Conservation (phyloP, 2,888 invertebrate genomes). For the Acholoe squamosa region DNA sequence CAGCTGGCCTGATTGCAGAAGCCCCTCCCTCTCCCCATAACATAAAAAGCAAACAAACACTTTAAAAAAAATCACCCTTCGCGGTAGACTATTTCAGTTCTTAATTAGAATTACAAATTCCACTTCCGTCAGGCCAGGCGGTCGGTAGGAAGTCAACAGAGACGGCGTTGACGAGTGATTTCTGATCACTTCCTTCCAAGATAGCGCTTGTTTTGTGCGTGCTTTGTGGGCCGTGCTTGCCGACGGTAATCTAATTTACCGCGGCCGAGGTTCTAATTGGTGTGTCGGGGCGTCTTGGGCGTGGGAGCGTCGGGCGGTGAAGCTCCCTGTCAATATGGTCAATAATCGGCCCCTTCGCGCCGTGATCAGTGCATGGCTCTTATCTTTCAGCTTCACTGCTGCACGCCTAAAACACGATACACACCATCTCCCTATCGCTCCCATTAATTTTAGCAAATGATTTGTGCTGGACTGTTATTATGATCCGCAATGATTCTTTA, state of each 20-base stretch:
- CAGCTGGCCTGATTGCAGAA: conserved; percentile 43
- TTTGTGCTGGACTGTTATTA: conserved; percentile 35
- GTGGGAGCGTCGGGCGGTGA: background rate
- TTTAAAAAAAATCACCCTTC: background rate
- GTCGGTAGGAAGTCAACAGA: background rate
- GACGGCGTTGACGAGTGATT: background rate
- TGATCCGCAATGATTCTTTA: conserved; percentile 39
- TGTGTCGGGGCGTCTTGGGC: background rate
- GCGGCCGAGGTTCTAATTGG: background rate
- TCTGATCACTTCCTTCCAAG: conserved; percentile 36
- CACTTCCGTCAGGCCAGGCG: background rate
- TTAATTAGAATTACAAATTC: conserved; percentile 61
- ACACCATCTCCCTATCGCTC: conserved; percentile 36
- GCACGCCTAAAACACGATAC: conserved; percentile 53
- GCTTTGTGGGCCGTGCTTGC: background rate
- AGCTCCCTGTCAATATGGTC: conserved; percentile 15
- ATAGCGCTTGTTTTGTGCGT: conserved; percentile 20
- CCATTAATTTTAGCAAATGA: conserved; percentile 48
- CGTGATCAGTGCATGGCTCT: conserved; percentile 3
- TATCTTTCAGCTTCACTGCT: conserved; percentile 50
- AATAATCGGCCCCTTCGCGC: conserved; percentile 10
- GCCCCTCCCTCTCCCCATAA: background rate
- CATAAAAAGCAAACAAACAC: background rate
- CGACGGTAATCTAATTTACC: conserved; percentile 34
- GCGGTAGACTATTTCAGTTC: conserved; percentile 35